Evolutionary conservation across 2,888 invertebrate genomes (phyloP), one percentile per base, ranked within the genome.

Genomic region (Mallateleia sp.): DNA sequence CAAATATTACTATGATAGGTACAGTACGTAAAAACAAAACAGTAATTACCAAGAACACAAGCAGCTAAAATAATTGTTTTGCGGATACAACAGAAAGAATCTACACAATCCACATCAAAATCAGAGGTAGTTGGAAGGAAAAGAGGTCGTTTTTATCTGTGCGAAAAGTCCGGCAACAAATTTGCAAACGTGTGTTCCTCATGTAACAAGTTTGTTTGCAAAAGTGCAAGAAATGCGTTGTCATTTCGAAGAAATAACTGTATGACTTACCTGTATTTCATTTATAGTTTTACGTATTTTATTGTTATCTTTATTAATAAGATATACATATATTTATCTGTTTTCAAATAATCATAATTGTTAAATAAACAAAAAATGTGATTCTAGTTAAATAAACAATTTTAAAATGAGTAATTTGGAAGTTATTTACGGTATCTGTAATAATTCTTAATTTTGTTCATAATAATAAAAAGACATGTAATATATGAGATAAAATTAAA

Each of bases 21-120:
- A 60, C 28, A 32, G 32, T 60, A 11, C 22, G 60, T 4, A 60
- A 60, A 60, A 60, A 32, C 20, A 60, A 60, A 60, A 60, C 14
- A 47, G 15, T 32, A 1, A 18, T 52, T 67, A 28, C 67, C 34
- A 22, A 67, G 52, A 45, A 22, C 22, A 6, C 34, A 67, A 34
- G 9, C n/a, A 34, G 52, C 34, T 8, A n/a, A 25, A 28, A 52
- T 52, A 22, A 52, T 67, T 32, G 32, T 67, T 20, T 15, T 34
- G 5, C 32, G 15, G n/a, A 22, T 67, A 28, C 45, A 66, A 66
- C 14, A 42, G 9, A 20, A 47, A 66, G 28, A 47, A 42, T 22
- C 42, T 18, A 24, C 24, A 24, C 2, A 42, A 24, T 28, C 42
- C 9, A 20, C 54, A 25, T n/a, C 22, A 24, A 24, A 24, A 52